Conservation (phyloP, 2,113 vertebrate species). For the Nothocercus julius region DNA sequence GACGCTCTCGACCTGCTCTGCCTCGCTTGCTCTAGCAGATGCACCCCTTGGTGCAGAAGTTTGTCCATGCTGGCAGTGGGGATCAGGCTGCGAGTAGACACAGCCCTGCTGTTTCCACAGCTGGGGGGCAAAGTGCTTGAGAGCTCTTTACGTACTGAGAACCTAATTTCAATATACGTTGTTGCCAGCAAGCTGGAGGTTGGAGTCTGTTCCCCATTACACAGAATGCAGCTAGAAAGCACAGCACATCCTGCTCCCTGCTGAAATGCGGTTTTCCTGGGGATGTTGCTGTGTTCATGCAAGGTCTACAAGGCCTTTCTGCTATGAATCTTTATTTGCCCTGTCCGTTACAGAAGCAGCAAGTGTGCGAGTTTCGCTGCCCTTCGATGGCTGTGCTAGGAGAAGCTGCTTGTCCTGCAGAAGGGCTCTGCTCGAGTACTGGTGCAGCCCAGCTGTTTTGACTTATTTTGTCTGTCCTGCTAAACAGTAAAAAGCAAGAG, state of each 20-base stretch:
- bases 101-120: neutral
- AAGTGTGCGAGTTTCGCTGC: neutral
- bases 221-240: neutral
- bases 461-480: neutral
- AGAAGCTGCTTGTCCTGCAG: neutral
- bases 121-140: neutral
- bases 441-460: neutral
- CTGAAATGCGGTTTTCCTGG: neutral
- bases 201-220: neutral
- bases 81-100: neutral
- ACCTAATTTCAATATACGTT: neutral
- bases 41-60: neutral
- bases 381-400: neutral
- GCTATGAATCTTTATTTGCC: fast-evolving
- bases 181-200: neutral
- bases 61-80: neutral
- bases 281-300: too few species aligned
- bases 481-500: neutral
- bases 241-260: neutral
- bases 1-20: neutral
- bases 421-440: neutral
- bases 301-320: too few species aligned
- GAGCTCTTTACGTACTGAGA: neutral
- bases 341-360: neutral
- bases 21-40: neutral